Evolutionary conservation across 2,113 vertebrate genomes (phyloP).

Genomic region (Upupa epops): DNA sequence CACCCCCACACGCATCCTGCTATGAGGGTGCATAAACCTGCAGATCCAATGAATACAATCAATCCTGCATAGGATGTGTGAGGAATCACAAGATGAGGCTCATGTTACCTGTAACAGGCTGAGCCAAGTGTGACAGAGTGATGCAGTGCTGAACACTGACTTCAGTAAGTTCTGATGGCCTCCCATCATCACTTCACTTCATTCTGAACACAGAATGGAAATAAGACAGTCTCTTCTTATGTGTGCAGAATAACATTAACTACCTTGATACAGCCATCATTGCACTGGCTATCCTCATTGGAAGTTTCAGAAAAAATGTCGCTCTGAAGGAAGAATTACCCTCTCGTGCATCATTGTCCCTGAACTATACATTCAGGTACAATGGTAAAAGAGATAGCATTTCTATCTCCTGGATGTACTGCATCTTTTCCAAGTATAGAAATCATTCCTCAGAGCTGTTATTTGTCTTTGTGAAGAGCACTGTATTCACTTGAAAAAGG

Average conservation of each 20-base stretch:
- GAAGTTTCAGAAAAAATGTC: neutral
- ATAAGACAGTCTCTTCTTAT: neutral
- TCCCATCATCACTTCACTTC: neutral
- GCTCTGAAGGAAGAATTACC: neutral
- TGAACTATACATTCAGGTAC: neutral
- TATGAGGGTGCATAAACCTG: neutral
- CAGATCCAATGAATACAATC: neutral
- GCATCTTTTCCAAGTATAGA: neutral
- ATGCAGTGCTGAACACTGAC: neutral
- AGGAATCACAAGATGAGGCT: neutral
- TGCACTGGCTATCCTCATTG: neutral
- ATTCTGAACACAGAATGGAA: neutral
- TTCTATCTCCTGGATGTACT: neutral
- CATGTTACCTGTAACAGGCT: neutral
- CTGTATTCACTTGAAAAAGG: neutral
- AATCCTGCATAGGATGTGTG: neutral
- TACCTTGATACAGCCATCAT: neutral
- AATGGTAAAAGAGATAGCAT: neutral
- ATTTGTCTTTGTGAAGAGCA: neutral
- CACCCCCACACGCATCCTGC: neutral
- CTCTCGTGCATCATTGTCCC: neutral
- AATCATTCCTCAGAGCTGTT: neutral
- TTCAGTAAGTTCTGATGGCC: neutral
- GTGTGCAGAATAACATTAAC: neutral
- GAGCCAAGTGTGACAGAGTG: neutral